Percentiles rank a stretch among this genome's conserved stretches.
These are phyloP conservation scores for Crotalus tigris DNA, from an alignment of 2,113 vertebrate genomes.

Conservation along the genomic window DNA sequence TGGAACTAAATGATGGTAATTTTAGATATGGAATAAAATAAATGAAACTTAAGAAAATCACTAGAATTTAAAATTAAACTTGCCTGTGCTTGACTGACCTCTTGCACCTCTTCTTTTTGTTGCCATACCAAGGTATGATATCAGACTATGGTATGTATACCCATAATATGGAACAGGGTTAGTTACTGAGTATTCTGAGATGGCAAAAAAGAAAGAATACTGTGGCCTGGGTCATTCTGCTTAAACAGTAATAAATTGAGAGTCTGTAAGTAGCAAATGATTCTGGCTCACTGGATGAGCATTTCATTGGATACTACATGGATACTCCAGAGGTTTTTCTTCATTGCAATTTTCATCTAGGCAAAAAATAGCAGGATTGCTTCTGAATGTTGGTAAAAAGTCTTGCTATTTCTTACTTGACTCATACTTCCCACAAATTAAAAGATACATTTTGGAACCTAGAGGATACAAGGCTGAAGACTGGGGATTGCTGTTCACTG, in stretches of 20 bases:
- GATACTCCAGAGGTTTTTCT: background rate
- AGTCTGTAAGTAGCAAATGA: background rate
- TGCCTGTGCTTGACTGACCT: background rate
- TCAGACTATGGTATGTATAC: background rate
- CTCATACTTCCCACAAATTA: background rate
- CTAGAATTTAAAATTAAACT: background rate
- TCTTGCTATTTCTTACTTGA: background rate
- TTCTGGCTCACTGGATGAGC: background rate
- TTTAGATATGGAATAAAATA: background rate
- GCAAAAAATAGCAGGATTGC: background rate
- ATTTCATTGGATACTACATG: background rate
- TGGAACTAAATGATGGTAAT: background rate
- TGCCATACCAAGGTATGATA: background rate
- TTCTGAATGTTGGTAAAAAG: background rate
- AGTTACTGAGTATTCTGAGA: background rate
- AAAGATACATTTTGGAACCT: background rate
- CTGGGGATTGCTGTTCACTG: background rate
- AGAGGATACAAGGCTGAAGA: background rate
- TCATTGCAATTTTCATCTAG: background rate
- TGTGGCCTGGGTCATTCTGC: background rate
- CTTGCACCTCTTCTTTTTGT: background rate
- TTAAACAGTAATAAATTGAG: background rate
- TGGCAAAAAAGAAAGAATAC: background rate
- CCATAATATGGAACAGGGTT: background rate
- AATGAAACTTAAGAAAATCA: background rate